A percentile compares a stretch with the other conserved stretches of the same genome.
These are phyloP conservation scores for Brenthis ino DNA, from an alignment of 2,888 invertebrate genomes.

Conservation along the genomic window DNA sequence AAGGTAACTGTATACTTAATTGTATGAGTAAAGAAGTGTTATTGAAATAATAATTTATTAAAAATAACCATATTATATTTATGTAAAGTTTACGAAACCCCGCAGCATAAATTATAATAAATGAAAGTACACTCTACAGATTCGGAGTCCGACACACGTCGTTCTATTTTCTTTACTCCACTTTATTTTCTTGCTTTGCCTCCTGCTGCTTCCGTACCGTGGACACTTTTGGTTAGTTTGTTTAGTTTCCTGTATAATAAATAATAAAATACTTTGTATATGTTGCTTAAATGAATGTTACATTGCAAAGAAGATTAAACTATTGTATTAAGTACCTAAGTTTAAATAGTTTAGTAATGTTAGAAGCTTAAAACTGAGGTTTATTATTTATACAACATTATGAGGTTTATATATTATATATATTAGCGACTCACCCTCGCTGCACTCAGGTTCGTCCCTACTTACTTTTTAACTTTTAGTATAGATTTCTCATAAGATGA, in stretches of 20 bases:
- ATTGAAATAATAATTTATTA: no score
- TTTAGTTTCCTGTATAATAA: constrained; percentile 78
- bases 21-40: no score
- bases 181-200: constrained; percentile 67
- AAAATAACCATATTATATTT: not conserved
- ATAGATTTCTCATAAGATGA: no score
- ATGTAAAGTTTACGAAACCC: no score
- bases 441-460: no score
- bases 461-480: no score
- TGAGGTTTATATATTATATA: no score
- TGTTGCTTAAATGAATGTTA: constrained; percentile 6
- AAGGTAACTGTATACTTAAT: no score
- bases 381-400: not conserved
- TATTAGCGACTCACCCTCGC: no score
- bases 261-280: constrained; percentile 64
- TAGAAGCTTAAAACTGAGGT: no score
- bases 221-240: constrained; percentile 81
- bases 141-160: constrained; percentile 62
- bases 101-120: constrained; percentile 10
- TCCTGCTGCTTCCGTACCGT: constrained; percentile 77
- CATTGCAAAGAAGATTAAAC: not conserved
- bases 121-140: constrained; percentile 50
- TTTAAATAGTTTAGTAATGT: no score
- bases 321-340: no score
- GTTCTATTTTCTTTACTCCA: constrained; percentile 72